These are phyloP conservation scores for Caiman crocodilus DNA, from an alignment of 2,797 vertebrate species.

Conservation along the genomic window DNA sequence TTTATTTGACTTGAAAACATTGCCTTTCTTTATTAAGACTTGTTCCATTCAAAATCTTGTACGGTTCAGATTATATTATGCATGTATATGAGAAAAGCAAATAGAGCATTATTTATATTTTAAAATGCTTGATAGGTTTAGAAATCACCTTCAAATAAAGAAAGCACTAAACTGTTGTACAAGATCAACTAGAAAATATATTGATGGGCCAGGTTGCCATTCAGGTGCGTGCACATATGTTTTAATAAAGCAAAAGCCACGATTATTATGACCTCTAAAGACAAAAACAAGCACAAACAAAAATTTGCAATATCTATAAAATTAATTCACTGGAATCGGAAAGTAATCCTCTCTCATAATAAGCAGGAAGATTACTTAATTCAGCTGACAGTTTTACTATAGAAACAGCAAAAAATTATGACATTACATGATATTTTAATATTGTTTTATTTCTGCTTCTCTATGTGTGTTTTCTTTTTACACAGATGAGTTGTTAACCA, in stretches of 20 bases:
- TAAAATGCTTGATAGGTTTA: not conserved
- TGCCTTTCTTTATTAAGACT: not conserved
- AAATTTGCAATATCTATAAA: conserved; percentile 62
- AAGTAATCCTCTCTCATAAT: conserved; percentile 74
- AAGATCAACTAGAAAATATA: conserved; percentile 62
- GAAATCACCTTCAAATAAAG: conserved; percentile 59
- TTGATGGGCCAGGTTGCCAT: conserved; percentile 35
- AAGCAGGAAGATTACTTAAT: conserved; percentile 69
- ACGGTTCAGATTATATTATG: not conserved
- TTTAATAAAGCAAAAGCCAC: conserved; percentile 64
- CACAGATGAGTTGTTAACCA: conserved; percentile 66
- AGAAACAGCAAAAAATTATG: conserved; percentile 75
- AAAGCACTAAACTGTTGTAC: conserved; percentile 38
- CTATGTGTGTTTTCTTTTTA: conserved; percentile 66
- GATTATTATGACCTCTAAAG: conserved; percentile 57
- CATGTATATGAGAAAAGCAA: not conserved
- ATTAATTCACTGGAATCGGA: conserved; percentile 70
- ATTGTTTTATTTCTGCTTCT: conserved; percentile 77
- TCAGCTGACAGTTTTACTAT: conserved; percentile 73
- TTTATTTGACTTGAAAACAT: conserved; percentile 49
- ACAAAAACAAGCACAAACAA: conserved; percentile 49
- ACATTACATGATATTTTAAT: conserved; percentile 75
- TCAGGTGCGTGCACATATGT: not conserved
- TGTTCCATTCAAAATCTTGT: conserved; percentile 16
- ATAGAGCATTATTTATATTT: not conserved